Evolutionary conservation across 2,888 invertebrate species (phyloP).

Genomic region (Sarcophaga caerulescens): DNA sequence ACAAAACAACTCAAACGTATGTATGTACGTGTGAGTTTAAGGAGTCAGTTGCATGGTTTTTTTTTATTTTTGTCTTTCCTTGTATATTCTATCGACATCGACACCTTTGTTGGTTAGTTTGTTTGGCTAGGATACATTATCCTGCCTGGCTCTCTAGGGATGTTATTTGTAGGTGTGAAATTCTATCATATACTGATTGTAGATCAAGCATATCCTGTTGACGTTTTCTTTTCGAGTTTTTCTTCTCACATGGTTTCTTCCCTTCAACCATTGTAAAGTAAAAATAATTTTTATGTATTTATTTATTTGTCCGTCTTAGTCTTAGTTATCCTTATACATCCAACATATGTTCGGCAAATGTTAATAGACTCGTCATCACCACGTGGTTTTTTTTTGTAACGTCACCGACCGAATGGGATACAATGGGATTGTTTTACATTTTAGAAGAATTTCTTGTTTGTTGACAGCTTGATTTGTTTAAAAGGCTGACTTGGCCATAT

Average conservation of each 20-base stretch:
- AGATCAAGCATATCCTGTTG: slow-evolving; percentile 78
- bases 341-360: slow-evolving; percentile 67
- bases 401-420: slow-evolving; percentile 51
- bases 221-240: slow-evolving; percentile 63
- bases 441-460: slow-evolving; percentile 60
- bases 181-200: slow-evolving; percentile 71
- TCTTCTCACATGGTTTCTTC: neutral
- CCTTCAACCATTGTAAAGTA: slow-evolving; percentile 12
- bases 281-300: slow-evolving; percentile 3
- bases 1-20: neutral
- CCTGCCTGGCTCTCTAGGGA: slow-evolving; percentile 41
- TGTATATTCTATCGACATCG: slow-evolving; percentile 49
- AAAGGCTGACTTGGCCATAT: slow-evolving; percentile 62
- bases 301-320: neutral
- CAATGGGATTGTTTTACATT: slow-evolving; percentile 62
- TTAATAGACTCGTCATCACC: slow-evolving; percentile 67
- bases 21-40: slow-evolving; percentile 1
- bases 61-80: slow-evolving; percentile 24
- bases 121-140: slow-evolving; percentile 24
- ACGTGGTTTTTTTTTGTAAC: slow-evolving; percentile 65
- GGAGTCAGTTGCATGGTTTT: slow-evolving; percentile 20
- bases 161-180: slow-evolving; percentile 77
- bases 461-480: slow-evolving; percentile 67
- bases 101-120: slow-evolving; percentile 57
- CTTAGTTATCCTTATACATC: slow-evolving; percentile 44